A percentile compares a stretch with the other conserved stretches of the same genome.
These are phyloP conservation scores for Entomyzon cyanotis DNA, from an alignment of 2,113 vertebrate genomes.

Conservation along the genomic window DNA sequence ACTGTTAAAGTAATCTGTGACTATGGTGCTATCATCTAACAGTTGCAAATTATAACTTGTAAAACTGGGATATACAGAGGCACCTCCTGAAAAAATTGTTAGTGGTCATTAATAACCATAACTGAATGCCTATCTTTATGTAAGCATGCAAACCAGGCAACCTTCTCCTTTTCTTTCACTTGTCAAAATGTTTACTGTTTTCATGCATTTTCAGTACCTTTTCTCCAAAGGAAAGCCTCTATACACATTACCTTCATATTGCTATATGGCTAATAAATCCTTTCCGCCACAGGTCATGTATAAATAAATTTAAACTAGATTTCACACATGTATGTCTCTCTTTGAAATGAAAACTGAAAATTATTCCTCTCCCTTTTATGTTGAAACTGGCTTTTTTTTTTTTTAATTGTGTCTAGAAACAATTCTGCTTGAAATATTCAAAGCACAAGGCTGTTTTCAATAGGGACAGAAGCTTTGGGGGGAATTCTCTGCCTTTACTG, in stretches of 20 bases:
- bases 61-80: background rate
- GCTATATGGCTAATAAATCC: background rate
- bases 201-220: background rate
- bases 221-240: background rate
- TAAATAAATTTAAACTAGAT: background rate
- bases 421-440: slow-evolving; percentile 49
- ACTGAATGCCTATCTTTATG: background rate
- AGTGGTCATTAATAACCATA: background rate
- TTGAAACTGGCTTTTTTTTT: slow-evolving; percentile 23
- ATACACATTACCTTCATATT: background rate
- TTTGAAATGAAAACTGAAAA: background rate
- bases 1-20: background rate
- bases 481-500: slow-evolving; percentile 49
- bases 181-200: background rate
- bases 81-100: background rate
- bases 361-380: slow-evolving; percentile 37
- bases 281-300: background rate
- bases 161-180: background rate
- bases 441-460: slow-evolving; percentile 61
- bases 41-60: background rate
- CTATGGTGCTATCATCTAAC: background rate
- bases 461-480: slow-evolving; percentile 41
- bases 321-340: background rate
- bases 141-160: background rate
- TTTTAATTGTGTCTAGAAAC: slow-evolving; percentile 21